Conservation (phyloP, 2,888 invertebrate species). For the Hypselothyrea guttata region DNA sequence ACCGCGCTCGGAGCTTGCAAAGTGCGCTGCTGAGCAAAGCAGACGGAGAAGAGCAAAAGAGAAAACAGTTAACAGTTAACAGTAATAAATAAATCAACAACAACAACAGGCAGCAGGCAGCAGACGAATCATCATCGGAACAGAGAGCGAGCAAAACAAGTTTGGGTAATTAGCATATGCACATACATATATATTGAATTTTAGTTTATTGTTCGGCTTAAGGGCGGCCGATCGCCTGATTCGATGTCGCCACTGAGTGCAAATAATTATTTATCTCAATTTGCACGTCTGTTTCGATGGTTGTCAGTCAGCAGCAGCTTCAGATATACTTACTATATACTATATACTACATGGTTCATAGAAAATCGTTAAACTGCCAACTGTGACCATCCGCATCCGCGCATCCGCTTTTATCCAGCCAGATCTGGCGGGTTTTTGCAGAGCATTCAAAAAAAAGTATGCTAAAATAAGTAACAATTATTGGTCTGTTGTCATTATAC, state of each 20-base stretch:
- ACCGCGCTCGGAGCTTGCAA: conserved; percentile 6
- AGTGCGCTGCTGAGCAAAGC: conserved; percentile 6
- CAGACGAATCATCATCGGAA: conserved; percentile 1
- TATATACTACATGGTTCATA: conserved; percentile 15
- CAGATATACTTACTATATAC: conserved; percentile 1
- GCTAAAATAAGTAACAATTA: too few relatives aligned
- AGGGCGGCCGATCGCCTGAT: conserved; percentile 44
- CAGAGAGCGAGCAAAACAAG: conserved; percentile 51
- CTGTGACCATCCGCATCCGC: too few relatives aligned
- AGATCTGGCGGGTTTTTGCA: too few relatives aligned
- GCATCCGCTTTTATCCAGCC: too few relatives aligned
- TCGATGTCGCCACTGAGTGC: conserved; percentile 9
- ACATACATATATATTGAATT: conserved; percentile 39
- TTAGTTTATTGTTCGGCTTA: conserved; percentile 28
- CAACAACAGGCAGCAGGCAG: conserved; percentile 3
- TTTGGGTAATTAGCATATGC: conserved; percentile 70
- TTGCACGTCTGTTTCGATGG: conserved; percentile 9
- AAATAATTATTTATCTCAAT: conserved; percentile 22
- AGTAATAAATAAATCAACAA: conserved; percentile 27
- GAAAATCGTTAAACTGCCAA: conserved; percentile 61
- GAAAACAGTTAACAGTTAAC: too few relatives aligned
- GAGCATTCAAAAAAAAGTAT: too few relatives aligned
- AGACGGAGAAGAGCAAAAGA: too few relatives aligned
- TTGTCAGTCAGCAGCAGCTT: conserved; percentile 12
- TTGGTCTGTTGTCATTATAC: too few relatives aligned